Conservation (phyloP, 2,888 invertebrate species). For the Caenorhabditis becei region DNA sequence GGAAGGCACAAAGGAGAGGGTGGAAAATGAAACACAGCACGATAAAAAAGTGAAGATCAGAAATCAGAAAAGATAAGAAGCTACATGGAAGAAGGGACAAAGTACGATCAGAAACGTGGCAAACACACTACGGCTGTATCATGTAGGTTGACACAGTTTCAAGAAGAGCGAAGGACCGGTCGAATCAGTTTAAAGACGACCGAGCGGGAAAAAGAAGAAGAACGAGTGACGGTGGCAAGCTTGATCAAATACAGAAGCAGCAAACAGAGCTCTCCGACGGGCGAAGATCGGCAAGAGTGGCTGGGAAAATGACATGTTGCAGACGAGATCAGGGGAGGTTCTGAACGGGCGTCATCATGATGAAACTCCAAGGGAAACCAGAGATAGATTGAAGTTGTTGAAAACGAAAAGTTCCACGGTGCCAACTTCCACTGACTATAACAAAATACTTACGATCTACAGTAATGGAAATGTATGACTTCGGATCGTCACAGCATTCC, state of each 20-base stretch:
- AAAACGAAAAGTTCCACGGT: too few relatives aligned
- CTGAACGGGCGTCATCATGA: background rate
- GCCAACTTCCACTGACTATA: too few relatives aligned
- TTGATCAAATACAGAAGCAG: constrained; percentile 62
- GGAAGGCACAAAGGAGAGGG: background rate
- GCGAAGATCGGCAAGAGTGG: constrained; percentile 31
- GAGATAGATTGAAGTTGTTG: too few relatives aligned
- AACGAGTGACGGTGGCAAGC: constrained; percentile 44
- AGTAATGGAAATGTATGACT: too few relatives aligned
- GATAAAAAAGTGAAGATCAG: constrained; percentile 8
- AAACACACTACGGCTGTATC: constrained; percentile 17
- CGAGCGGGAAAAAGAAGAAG: constrained; percentile 6
- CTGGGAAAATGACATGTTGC: constrained; percentile 35
- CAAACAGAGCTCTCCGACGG: constrained; percentile 43
- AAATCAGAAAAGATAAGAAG: constrained; percentile 2
- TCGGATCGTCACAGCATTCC: background rate
- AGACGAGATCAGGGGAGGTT: background rate
- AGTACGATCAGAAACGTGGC: constrained; percentile 34
- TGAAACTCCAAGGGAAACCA: too few relatives aligned
- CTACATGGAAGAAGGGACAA: background rate
- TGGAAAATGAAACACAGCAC: background rate
- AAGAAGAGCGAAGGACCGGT: constrained; percentile 11
- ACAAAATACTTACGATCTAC: too few relatives aligned
- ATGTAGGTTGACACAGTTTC: constrained; percentile 16
- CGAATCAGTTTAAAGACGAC: constrained; percentile 30